Percentiles rank a stretch among this genome's conserved stretches.
Evolutionary conservation across 2,888 invertebrate species (phyloP).

Genomic region (Cephus sareptanus): DNA sequence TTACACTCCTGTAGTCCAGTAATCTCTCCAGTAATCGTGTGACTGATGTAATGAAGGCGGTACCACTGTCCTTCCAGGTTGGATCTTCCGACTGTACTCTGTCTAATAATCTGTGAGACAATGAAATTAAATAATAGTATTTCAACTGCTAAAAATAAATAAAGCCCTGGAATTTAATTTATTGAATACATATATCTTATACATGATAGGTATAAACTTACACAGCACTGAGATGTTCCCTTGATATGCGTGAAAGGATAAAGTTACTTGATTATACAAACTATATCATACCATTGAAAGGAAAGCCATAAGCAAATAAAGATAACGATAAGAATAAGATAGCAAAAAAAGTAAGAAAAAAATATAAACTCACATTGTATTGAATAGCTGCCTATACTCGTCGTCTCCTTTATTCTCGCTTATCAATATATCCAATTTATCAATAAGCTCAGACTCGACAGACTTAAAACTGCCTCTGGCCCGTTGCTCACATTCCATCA

Average conservation of each 20-base stretch:
- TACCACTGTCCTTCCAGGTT: constrained; percentile 91
- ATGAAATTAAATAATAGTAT: constrained; percentile 13
- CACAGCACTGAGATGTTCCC: constrained; percentile 94
- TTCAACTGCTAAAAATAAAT: constrained; percentile 1
- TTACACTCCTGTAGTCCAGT: constrained; percentile 93
- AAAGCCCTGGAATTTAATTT: not conserved
- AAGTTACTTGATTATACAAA: constrained; percentile 7
- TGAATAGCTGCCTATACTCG: constrained; percentile 92
- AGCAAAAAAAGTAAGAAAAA: constrained; percentile 20
- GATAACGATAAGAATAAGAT: not conserved
- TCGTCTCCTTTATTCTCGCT: constrained; percentile 95
- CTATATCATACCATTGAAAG: not conserved
- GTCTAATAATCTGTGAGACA: constrained; percentile 77
- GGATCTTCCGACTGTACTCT: constrained; percentile 87
- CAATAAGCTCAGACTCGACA: constrained; percentile 93
- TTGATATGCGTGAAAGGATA: constrained; percentile 65
- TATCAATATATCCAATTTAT: constrained; percentile 91
- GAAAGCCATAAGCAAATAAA: not conserved
- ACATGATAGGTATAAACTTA: constrained; percentile 72
- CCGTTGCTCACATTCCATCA: constrained; percentile 92
- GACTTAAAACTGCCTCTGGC: constrained; percentile 88
- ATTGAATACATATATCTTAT: not conserved
- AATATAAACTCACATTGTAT: constrained; percentile 86
- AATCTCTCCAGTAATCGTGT: constrained; percentile 88
- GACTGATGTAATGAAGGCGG: constrained; percentile 92